Percentiles rank a stretch among this genome's conserved stretches.
Evolutionary conservation across 1,140 invertebrate genomes (phyloP).

Genomic region (Episyrphus balteatus): DNA sequence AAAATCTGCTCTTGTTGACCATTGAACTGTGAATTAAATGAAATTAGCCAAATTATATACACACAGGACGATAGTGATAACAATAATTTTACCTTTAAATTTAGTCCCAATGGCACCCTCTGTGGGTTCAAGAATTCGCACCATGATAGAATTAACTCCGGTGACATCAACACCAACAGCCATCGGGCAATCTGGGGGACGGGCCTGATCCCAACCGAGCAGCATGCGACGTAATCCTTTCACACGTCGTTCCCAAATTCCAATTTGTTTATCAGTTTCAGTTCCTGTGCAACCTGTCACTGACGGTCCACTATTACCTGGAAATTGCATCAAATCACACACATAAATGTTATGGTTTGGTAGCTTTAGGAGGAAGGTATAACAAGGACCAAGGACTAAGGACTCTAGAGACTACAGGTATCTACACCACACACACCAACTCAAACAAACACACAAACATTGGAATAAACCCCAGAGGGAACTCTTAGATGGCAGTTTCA

Average conservation of each 20-base stretch:
- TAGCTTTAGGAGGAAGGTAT: too few species aligned
- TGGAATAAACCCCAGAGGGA: too few species aligned
- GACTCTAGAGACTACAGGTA: too few species aligned
- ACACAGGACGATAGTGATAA: neutral
- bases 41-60: neutral
- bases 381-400: too few species aligned
- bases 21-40: conserved; percentile 54
- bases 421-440: too few species aligned
- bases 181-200: conserved; percentile 67
- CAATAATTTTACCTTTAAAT: conserved; percentile 60
- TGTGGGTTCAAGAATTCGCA: conserved; percentile 44
- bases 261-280: conserved; percentile 72
- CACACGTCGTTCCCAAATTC: conserved; percentile 75
- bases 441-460: too few species aligned
- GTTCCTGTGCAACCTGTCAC: conserved; percentile 54
- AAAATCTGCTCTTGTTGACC: conserved; percentile 76
- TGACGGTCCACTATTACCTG: conserved; percentile 36
- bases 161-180: conserved; percentile 72
- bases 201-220: conserved; percentile 50
- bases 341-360: too few species aligned
- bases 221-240: conserved; percentile 58
- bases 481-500: too few species aligned
- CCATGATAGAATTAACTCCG: conserved; percentile 60
- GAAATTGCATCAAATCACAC: neutral
- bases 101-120: conserved; percentile 70